Conservation (phyloP, 2,888 invertebrate genomes). For the Agrochola lychnidis region DNA sequence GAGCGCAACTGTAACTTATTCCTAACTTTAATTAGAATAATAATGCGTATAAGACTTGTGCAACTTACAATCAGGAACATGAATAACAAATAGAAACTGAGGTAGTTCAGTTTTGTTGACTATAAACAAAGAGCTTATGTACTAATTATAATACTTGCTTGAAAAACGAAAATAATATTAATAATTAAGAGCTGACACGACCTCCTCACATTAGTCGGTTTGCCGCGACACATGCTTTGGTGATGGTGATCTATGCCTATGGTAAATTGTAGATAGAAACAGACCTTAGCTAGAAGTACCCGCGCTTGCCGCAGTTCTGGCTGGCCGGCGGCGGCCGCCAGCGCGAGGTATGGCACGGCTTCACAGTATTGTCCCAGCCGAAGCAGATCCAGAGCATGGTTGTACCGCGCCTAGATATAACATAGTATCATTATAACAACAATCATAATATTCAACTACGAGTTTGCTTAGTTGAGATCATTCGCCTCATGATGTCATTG, state of each 20-base stretch:
- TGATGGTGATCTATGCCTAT: background rate
- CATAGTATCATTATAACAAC: constrained; percentile 13
- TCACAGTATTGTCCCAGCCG: constrained; percentile 67
- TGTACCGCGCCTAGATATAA: constrained; percentile 70
- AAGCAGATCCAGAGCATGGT: constrained; percentile 70
- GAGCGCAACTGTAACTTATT: background rate
- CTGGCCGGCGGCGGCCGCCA: constrained; percentile 73
- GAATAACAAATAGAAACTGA: background rate
- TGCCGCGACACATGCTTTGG: background rate
- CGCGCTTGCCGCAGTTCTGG: constrained; percentile 65
- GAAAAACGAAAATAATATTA: background rate
- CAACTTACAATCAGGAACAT: background rate
- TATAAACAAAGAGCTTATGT: background rate
- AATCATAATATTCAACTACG: background rate
- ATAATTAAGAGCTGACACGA: background rate
- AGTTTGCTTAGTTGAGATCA: constrained; percentile 25
- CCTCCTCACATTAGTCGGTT: background rate
- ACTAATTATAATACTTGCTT: background rate
- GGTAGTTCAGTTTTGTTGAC: background rate
- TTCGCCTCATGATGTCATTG: constrained; percentile 44
- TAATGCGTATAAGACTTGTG: background rate
- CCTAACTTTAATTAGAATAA: background rate
- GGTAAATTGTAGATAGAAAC: constrained; percentile 6
- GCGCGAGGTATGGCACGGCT: constrained; percentile 78
- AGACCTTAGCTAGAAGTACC: constrained; percentile 65